Evolutionary conservation across 37 sponge, comb jelly and placozoan genomes (phyloP).

Genomic region (Halisarca cf. caerulea): DNA sequence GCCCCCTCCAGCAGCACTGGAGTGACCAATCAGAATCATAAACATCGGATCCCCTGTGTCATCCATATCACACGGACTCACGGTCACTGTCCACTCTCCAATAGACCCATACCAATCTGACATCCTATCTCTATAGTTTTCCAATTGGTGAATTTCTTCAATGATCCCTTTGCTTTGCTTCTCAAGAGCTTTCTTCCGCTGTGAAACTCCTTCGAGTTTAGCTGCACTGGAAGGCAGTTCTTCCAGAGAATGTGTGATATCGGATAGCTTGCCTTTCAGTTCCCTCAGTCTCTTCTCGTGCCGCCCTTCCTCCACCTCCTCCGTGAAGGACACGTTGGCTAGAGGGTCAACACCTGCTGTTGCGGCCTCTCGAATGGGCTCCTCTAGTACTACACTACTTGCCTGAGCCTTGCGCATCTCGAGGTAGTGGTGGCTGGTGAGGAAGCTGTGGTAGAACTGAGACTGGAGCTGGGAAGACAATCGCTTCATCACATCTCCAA

Average conservation of each 20-base stretch:
- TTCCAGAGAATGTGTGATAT: slow-evolving; percentile 29
- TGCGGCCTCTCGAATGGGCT: neutral
- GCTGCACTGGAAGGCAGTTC: slow-evolving; percentile 22
- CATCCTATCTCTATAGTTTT: slow-evolving; percentile 72
- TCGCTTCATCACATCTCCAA: slow-evolving; percentile 22
- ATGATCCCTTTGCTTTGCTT: slow-evolving; percentile 28
- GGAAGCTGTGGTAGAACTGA: slow-evolving; percentile 60
- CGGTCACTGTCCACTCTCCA: slow-evolving; percentile 61
- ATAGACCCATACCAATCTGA: slow-evolving; percentile 72
- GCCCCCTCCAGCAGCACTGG: neutral
- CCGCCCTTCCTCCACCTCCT: slow-evolving; percentile 29
- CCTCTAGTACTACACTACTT: neutral
- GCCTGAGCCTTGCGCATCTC: slow-evolving; percentile 34
- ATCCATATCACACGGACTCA: slow-evolving; percentile 48
- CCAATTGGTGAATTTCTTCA: slow-evolving; percentile 64
- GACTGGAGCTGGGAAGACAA: slow-evolving; percentile 48
- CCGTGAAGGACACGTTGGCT: neutral
- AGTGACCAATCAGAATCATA: slow-evolving; percentile 54
- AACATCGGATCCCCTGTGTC: slow-evolving; percentile 53
- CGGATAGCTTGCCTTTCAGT: slow-evolving; percentile 42
- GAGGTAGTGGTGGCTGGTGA: slow-evolving; percentile 43
- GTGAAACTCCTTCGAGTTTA: neutral
- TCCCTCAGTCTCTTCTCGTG: slow-evolving; percentile 44
- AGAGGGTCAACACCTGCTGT: neutral
- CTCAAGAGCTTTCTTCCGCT: slow-evolving; percentile 45